phyloP scores from a whole-genome alignment of 2,113 vertebrate genomes.

The Vidua macroura region DNA sequence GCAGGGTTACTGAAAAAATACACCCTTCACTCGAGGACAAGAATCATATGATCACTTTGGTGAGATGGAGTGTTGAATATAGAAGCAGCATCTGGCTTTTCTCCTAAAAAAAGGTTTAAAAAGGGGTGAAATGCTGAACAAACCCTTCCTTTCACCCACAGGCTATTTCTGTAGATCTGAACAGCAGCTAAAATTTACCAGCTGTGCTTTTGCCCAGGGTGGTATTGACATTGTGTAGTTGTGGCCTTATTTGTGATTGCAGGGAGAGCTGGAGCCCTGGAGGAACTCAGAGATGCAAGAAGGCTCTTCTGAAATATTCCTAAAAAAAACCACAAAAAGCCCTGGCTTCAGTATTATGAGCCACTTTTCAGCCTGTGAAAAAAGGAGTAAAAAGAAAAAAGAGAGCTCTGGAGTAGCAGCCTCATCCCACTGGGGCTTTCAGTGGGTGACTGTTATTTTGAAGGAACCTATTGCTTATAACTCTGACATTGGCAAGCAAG shows the following conservation, averaged over 20 bases:
- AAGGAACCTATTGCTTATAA: not conserved
- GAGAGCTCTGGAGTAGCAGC: not conserved
- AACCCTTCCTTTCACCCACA: not conserved
- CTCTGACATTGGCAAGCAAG: not conserved
- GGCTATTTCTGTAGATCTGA: conserved; percentile 17
- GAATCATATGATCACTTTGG: not conserved
- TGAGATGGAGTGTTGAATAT: conserved; percentile 12
- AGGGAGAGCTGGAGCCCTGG: not conserved
- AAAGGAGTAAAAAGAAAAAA: not conserved
- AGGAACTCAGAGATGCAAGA: not conserved
- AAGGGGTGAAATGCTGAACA: conserved; percentile 40
- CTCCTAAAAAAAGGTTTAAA: conserved; percentile 38
- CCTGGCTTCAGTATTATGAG: not conserved
- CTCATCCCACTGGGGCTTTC: not conserved
- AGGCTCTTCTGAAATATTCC: not conserved
- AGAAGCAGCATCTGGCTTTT: conserved; percentile 9
- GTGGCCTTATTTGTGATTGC: not conserved
- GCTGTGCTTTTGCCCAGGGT: not conserved
- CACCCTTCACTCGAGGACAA: not conserved
- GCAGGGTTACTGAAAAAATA: conserved; percentile 15
- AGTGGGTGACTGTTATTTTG: not conserved
- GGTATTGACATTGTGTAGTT: not conserved
- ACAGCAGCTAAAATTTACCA: not conserved
- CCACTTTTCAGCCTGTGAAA: not conserved
- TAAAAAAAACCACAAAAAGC: not conserved